Conservation (phyloP, 2,113 vertebrate species). For the Caranx melampygus region DNA sequence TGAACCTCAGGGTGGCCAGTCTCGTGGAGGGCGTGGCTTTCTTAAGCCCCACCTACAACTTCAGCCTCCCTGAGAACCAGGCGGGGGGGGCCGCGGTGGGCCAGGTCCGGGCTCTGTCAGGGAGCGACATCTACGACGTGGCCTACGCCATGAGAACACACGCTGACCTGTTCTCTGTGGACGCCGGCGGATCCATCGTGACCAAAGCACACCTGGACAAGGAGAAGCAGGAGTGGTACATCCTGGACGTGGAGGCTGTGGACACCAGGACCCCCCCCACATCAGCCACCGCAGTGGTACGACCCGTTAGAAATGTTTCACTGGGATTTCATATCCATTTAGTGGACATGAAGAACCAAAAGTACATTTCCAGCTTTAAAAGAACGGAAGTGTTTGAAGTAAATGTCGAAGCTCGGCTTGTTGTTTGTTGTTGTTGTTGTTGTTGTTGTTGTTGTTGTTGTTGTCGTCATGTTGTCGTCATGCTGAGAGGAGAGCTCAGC, state of each 20-base stretch:
- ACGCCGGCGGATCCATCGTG: conserved; percentile 71
- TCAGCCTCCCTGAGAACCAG: conserved; percentile 78
- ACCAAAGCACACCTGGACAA: conserved; percentile 72
- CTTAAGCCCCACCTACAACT: conserved; percentile 79
- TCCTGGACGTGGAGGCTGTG: conserved; percentile 80
- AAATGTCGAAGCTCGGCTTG: no score
- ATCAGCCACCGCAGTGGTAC: conserved; percentile 80
- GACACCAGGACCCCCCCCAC: conserved; percentile 80
- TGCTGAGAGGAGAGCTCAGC: no score
- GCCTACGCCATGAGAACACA: conserved; percentile 79
- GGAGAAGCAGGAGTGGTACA: conserved; percentile 80
- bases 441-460: no score
- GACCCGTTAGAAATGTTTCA: background rate
- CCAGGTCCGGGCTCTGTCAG: conserved; percentile 72
- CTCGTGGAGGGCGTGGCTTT: conserved; percentile 75
- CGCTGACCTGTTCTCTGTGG: conserved; percentile 76
- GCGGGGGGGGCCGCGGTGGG: conserved; percentile 71
- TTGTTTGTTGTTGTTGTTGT: no score
- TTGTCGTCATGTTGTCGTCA: no score
- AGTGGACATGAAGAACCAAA: no score
- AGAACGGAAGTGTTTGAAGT: no score
- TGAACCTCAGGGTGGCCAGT: conserved; percentile 72
- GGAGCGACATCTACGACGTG: conserved; percentile 65
- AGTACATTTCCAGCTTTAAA: no score
- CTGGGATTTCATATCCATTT: no score